Percentiles rank a stretch among this genome's conserved stretches.
phyloP scores from a whole-genome alignment of 2,797 vertebrate species.

The Pipistrellus kuhlii region DNA sequence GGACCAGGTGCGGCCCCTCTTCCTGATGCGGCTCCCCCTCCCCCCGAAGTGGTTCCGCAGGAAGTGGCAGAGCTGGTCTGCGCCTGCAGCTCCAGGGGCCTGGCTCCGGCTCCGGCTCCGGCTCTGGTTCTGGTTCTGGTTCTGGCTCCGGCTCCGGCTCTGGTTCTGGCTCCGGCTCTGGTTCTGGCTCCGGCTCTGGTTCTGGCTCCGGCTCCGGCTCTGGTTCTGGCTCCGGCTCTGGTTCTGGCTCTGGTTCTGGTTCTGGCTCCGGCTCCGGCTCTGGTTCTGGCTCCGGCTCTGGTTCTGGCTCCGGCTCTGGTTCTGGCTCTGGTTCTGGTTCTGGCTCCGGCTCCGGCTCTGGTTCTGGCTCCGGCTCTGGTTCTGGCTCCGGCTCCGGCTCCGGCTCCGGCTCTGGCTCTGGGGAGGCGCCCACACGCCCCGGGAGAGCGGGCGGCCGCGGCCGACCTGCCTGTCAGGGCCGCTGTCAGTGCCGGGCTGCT shows the following conservation, averaged over 20 bases:
- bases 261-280: too few relatives aligned
- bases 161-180: too few relatives aligned
- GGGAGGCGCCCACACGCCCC: too few relatives aligned
- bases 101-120: too few relatives aligned
- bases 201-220: too few relatives aligned
- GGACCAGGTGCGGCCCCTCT: neutral
- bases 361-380: neutral
- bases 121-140: too few relatives aligned
- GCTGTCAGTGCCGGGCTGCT: too few relatives aligned
- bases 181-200: too few relatives aligned
- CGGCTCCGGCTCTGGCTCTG: neutral
- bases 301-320: fast-evolving
- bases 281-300: too few relatives aligned
- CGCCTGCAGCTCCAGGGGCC: neutral
- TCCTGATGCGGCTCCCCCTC: neutral
- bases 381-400: neutral
- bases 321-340: neutral
- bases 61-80: neutral
- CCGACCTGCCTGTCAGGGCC: neutral
- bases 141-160: too few relatives aligned
- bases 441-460: neutral
- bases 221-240: too few relatives aligned
- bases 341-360: neutral
- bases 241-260: too few relatives aligned
- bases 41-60: neutral